Conservation (phyloP, 2,113 vertebrate genomes). For the Sinocyclocheilus anshuiensis region DNA sequence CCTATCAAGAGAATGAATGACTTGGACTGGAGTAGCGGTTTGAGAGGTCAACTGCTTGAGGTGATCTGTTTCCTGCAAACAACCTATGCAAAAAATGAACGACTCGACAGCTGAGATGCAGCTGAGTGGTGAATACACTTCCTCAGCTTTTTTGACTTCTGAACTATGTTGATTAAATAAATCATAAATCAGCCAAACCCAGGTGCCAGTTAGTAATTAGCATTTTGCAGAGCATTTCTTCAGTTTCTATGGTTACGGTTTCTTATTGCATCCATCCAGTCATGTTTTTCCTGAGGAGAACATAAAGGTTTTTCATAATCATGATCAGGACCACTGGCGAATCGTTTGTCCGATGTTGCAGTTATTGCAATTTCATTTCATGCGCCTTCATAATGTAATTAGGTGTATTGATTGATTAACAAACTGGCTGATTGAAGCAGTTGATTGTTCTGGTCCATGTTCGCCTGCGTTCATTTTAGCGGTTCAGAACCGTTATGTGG, state of each 20-base stretch:
- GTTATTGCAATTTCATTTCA: background rate
- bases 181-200: constrained; percentile 20
- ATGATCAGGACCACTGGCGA: background rate
- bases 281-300: constrained; percentile 21
- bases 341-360: background rate
- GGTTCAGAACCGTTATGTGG: constrained; percentile 23
- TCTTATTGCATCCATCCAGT: constrained; percentile 20
- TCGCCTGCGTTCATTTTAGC: background rate
- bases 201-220: constrained; percentile 28
- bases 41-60: background rate
- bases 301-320: constrained; percentile 8
- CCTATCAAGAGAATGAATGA: background rate
- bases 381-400: background rate
- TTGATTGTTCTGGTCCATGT: constrained; percentile 38
- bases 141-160: constrained; percentile 27
- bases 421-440: constrained; percentile 6
- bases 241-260: constrained; percentile 39
- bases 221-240: constrained; percentile 21
- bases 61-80: background rate
- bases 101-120: background rate
- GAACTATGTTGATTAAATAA: constrained; percentile 1
- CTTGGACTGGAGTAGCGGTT: background rate
- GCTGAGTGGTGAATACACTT: background rate
- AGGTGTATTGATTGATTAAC: background rate
- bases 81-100: background rate